Evolutionary conservation across 2,888 invertebrate species (phyloP), one percentile per base, ranked within the genome.

Genomic region (Agrotis exclamationis): DNA sequence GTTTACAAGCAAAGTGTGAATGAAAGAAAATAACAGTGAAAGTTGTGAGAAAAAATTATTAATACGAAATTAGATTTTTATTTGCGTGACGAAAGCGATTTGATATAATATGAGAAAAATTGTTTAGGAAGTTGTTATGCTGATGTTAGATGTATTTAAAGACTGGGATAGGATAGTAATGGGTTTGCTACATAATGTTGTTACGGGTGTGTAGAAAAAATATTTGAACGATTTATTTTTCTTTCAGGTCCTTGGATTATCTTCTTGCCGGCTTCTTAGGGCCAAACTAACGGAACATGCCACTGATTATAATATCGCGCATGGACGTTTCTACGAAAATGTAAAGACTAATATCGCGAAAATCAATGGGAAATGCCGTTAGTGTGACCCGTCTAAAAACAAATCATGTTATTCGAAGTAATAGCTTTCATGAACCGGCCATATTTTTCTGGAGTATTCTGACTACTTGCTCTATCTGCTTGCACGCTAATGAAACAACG

Each of bases 1-100:
- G 53, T 47, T 62, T 51, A 22, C 53, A 63, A 59, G 24, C 22
- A 20, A 54, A 70, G 20, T 65, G 54, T 68, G 70, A 77, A 77
- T 74, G 67, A 78, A 74, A 65, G 57, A 67, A 63, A 80, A 71
- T 70, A 74, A 76, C 50, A 84, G 80, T 71, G 84, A 84, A 83
- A 83, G 82, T 81, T 66, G 60, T 68, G 64, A 68, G 70, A 74
- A 76, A 77, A 69, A 65, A 80, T 71, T 28, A 82, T 82, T 80
- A 80, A 72, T 76, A 64, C 22, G 57, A 67, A 74, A 77, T 80
- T 63, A 62, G 64, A 63, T 64, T 70, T 33, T 66, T 70, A 81
- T 79, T 69, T 54, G 82, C 84, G 81, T 84, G 79, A 63, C 79
- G 57, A 83, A 80, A 76, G 65, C 28, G 64, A 76, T 82, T 75